These are phyloP conservation scores for Ashinkailepas kermadecensis DNA, from an alignment of 2,888 invertebrate species.

Conservation along the genomic window DNA sequence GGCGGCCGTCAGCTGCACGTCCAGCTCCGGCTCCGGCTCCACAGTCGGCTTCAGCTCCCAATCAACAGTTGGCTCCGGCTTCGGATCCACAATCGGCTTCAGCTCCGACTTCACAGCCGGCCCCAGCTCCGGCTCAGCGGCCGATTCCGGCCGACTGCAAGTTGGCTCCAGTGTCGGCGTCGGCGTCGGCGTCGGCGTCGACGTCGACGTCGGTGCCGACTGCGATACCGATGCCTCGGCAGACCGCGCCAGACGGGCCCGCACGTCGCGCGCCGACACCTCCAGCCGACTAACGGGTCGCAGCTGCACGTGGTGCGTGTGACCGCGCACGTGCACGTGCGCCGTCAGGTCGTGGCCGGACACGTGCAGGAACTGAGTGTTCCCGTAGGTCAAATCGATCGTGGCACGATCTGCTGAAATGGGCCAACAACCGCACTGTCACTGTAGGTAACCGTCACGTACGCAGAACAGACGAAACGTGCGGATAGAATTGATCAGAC, in stretches of 20 bases:
- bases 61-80: constrained; percentile 27
- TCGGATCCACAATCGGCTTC: constrained; percentile 25
- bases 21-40: not conserved
- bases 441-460: too few relatives aligned
- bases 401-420: constrained; percentile 3
- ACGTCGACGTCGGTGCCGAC: too few relatives aligned
- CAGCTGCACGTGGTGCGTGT: constrained; percentile 42
- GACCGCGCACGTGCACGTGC: constrained; percentile 41
- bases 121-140: constrained; percentile 24
- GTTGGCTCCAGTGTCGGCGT: too few relatives aligned
- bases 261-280: constrained; percentile 70
- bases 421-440: not conserved
- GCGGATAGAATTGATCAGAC: too few relatives aligned
- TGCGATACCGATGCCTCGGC: not conserved
- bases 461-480: too few relatives aligned
- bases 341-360: constrained; percentile 44
- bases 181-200: too few relatives aligned
- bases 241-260: constrained; percentile 52
- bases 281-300: constrained; percentile 58
- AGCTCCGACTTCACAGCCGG: constrained; percentile 26
- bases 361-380: constrained; percentile 43
- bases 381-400: constrained; percentile 31
- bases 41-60: constrained; percentile 15
- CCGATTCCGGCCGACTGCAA: not conserved
- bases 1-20: not conserved